Evolutionary conservation across 2,888 invertebrate species (phyloP), one percentile per base, ranked within the genome.

Genomic region (Drosophila pseudotakahashii): DNA sequence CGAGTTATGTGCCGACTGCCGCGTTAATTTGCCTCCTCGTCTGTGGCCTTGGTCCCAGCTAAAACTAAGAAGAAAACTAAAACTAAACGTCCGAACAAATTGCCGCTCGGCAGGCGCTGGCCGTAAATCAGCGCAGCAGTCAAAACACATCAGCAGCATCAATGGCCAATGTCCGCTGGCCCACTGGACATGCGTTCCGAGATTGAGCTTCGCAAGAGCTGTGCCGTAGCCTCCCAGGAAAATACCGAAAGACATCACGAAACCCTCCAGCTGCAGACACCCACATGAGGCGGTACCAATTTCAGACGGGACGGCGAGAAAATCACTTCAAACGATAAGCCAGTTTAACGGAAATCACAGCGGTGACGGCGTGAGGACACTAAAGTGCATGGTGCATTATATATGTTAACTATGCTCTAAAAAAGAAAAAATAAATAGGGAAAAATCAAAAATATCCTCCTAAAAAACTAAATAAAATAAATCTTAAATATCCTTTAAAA

Each of bases 1-100:
- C 71, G 68, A 79, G 83, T 82, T 87, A 88, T 90, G 86, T 77
- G 78, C 77, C 87, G 69, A 81, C 87, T 86, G 87, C 71, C 78
- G 81, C 87, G 81, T 81, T 86, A 86, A 81, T 81, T 86, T 87
- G 75, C 61, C 82, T 52, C 39, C 39, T 19, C 42, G 42, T 41
- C 10, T 41, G 69, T 67, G 34, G 34, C 34, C 34, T 34, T 34
- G 34, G 11, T 34, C 34, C 34, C 1, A 34, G 2, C 34, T 34
- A 11, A 14, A 37, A n/a, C 48, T 41, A 55, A 66, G 76, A 26
- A 2, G 2, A 10, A 11, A 34, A 10, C 34, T 34, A 34, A 14
- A 37, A 16, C 48, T 44, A 58, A 66, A 78, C 76, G 82, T 70
- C 67, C 85, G 79, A 81, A 81, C 88, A 87, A 87, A 83, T 83